Conservation (phyloP, 2,888 invertebrate species). For the Drosophila rellima region DNA sequence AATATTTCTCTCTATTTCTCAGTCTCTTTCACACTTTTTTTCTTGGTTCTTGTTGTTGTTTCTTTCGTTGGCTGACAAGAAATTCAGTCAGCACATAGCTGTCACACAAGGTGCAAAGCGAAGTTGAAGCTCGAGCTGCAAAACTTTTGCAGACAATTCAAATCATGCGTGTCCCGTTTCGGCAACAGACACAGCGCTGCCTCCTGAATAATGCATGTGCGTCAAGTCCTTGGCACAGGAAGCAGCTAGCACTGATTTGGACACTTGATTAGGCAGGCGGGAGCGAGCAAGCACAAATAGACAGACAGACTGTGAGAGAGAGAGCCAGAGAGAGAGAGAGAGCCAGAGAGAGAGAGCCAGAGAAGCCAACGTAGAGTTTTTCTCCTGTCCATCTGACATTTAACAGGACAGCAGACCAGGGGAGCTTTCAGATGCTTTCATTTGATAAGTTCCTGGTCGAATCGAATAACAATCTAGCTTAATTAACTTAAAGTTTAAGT, state of each 20-base stretch:
- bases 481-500: background rate
- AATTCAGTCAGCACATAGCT: conserved; percentile 61
- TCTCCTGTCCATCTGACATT: conserved; percentile 17
- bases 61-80: conserved; percentile 46
- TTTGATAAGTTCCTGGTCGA: background rate
- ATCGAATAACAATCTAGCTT: background rate
- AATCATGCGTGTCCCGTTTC: conserved; percentile 66
- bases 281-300: background rate
- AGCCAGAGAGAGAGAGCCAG: background rate
- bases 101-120: conserved; percentile 71
- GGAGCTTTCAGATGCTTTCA: conserved; percentile 2
- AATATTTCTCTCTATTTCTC: conserved; percentile 1
- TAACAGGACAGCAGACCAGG: background rate
- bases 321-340: background rate
- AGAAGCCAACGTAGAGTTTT: conserved; percentile 20
- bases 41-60: conserved; percentile 14
- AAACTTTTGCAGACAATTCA: conserved; percentile 68
- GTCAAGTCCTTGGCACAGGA: conserved; percentile 38
- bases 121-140: conserved; percentile 46
- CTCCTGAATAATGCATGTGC: conserved; percentile 68
- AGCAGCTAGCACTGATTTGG: conserved; percentile 58
- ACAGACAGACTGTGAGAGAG: background rate
- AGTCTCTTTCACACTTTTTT: conserved; percentile 5
- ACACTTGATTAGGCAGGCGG: conserved; percentile 65
- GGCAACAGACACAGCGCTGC: conserved; percentile 48